Percentiles rank a stretch among this genome's conserved stretches.
Conservation (phyloP, 2,888 invertebrate species). For the Piscicola geometra region DNA sequence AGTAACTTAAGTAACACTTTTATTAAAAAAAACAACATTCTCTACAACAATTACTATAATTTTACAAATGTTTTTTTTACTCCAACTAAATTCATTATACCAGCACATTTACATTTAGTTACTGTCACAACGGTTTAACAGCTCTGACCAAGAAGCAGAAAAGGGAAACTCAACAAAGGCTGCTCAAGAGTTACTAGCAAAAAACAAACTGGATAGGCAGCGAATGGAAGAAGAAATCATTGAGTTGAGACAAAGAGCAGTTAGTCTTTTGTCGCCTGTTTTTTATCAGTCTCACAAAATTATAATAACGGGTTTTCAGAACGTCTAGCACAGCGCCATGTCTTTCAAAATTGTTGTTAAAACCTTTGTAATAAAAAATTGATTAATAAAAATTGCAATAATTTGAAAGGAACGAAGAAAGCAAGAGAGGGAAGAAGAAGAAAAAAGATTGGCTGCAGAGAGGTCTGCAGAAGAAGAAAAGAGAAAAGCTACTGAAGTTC, state of each 20-base stretch:
- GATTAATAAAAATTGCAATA: too few species aligned
- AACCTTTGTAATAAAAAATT: too few species aligned
- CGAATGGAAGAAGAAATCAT: constrained; percentile 41
- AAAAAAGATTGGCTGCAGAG: constrained; percentile 87
- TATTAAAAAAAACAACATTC: too few species aligned
- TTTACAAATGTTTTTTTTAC: too few species aligned
- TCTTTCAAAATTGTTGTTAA: background rate
- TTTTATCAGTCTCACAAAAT: background rate
- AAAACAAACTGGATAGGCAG: constrained; percentile 37
- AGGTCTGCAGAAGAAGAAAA: constrained; percentile 91
- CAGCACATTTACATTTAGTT: too few species aligned
- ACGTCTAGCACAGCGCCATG: background rate
- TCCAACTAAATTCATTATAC: too few species aligned
- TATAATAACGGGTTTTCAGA: background rate
- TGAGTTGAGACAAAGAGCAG: constrained; percentile 38
- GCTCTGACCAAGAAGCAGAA: constrained; percentile 9
- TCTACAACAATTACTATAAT: too few species aligned
- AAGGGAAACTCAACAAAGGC: constrained; percentile 36
- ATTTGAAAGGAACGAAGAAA: constrained; percentile 55
- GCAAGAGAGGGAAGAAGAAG: constrained; percentile 88
- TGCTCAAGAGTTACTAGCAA: constrained; percentile 38
- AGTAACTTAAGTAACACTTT: too few species aligned
- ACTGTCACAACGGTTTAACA: too few species aligned
- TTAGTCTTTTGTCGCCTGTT: background rate
- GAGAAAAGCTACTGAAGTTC: constrained; percentile 68